These are phyloP conservation scores for Steinernema carpocapsae DNA, from an alignment of 2,888 invertebrate species.

Conservation along the genomic window DNA sequence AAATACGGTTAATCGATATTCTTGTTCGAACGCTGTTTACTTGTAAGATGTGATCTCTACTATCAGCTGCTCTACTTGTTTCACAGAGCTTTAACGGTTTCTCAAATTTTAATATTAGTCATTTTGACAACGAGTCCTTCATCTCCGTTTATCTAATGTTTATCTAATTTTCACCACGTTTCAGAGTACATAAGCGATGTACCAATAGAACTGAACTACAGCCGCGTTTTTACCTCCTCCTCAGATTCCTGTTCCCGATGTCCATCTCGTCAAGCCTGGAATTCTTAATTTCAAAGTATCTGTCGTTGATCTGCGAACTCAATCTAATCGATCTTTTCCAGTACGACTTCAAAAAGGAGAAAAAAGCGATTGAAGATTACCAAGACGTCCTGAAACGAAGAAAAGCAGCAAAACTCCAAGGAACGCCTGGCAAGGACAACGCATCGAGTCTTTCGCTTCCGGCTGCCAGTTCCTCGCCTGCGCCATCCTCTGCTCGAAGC, in stretches of 20 bases:
- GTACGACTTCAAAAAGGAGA: constrained; percentile 37
- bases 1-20: no score
- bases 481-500: constrained; percentile 1
- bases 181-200: constrained; percentile 50
- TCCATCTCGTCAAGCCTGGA: constrained; percentile 14
- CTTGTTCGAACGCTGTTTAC: no score
- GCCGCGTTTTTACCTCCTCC: constrained; percentile 49
- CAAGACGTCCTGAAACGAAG: constrained; percentile 11
- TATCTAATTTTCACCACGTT: background rate
- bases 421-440: background rate
- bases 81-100: no score
- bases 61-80: no score
- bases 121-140: no score
- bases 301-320: no score
- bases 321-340: background rate
- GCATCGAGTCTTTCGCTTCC: background rate
- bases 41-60: no score
- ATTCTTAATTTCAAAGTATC: constrained; percentile 27
- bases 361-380: constrained; percentile 34
- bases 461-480: background rate
- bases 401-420: constrained; percentile 13
- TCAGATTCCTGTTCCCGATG: constrained; percentile 40
- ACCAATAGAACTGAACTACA: constrained; percentile 44
- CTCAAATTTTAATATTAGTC: no score
- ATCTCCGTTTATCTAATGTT: no score